Evolutionary conservation across 2,888 invertebrate genomes (phyloP).

Genomic region (Dromius quadrimaculatus): DNA sequence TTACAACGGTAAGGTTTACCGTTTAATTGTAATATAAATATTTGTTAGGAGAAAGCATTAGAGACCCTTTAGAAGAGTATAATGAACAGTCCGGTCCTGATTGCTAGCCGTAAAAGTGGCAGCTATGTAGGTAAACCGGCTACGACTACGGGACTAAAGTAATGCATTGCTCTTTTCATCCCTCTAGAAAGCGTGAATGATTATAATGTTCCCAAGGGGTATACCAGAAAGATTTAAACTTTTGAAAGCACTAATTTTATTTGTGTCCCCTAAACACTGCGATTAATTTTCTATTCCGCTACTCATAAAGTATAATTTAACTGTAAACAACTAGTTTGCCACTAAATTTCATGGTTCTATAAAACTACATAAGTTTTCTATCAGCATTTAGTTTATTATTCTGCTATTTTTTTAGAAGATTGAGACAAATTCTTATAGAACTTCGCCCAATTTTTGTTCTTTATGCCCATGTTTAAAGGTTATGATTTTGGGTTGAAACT

Average conservation of each 20-base stretch:
- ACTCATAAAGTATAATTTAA: too few relatives aligned
- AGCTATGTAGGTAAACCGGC: conserved; percentile 39
- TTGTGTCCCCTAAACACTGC: conserved; percentile 23
- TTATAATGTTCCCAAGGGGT: conserved; percentile 49
- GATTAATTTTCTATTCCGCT: conserved; percentile 18
- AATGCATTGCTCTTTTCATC: conserved; percentile 51
- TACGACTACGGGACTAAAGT: conserved; percentile 32
- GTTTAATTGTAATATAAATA: conserved; percentile 9
- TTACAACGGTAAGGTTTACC: too few relatives aligned
- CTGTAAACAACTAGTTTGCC: too few relatives aligned
- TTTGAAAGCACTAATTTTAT: conserved; percentile 51
- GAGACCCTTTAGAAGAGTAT: background rate
- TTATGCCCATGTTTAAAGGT: too few relatives aligned
- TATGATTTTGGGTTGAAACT: too few relatives aligned
- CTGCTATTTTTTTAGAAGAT: too few relatives aligned
- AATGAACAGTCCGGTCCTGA: conserved; percentile 31
- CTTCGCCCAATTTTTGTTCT: too few relatives aligned
- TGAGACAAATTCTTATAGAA: too few relatives aligned
- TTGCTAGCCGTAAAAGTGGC: conserved; percentile 47
- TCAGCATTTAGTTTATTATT: too few relatives aligned
- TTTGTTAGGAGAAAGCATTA: background rate
- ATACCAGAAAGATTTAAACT: conserved; percentile 43
- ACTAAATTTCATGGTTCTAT: too few relatives aligned
- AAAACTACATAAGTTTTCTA: too few relatives aligned
- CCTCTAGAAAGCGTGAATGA: conserved; percentile 49